Conservation (phyloP, 2,797 vertebrate genomes). For the Aldrovandia affinis region DNA sequence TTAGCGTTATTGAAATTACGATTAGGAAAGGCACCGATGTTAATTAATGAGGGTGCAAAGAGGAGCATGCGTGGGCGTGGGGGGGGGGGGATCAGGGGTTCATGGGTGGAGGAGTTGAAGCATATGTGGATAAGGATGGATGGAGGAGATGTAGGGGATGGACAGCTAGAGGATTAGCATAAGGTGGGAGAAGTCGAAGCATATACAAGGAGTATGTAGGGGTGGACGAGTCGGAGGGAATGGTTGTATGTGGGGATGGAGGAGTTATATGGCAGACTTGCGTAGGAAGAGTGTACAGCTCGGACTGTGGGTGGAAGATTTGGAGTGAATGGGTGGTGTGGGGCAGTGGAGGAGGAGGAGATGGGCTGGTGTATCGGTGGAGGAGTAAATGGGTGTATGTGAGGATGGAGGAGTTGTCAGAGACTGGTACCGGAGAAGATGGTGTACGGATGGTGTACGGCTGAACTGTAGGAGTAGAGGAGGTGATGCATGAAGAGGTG, state of each 20-base stretch:
- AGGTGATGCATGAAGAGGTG: neutral
- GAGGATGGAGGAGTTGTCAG: neutral
- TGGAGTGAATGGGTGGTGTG: neutral
- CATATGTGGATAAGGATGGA: neutral
- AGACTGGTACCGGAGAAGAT: too few relatives aligned
- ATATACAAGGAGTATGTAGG: neutral
- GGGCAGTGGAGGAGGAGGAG: too few relatives aligned
- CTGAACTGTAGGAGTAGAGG: too few relatives aligned
- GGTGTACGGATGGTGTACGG: too few relatives aligned
- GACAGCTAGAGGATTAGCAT: too few relatives aligned
- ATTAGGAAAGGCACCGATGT: neutral
- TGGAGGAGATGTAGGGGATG: too few relatives aligned
- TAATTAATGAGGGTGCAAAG: neutral
- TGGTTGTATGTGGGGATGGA: too few relatives aligned
- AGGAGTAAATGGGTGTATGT: too few relatives aligned
- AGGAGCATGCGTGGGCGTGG: neutral
- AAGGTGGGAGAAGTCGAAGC: too few relatives aligned
- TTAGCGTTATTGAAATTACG: constrained; percentile 2
- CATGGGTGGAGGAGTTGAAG: neutral
- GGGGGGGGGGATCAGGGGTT: neutral
- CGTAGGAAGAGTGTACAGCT: too few relatives aligned
- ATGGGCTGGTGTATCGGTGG: too few relatives aligned
- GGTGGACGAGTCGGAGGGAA: neutral
- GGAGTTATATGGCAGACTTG: too few relatives aligned
- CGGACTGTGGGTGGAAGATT: neutral